These are phyloP conservation scores for Hypena proboscidalis DNA, from an alignment of 2,888 invertebrate genomes.

Conservation along the genomic window DNA sequence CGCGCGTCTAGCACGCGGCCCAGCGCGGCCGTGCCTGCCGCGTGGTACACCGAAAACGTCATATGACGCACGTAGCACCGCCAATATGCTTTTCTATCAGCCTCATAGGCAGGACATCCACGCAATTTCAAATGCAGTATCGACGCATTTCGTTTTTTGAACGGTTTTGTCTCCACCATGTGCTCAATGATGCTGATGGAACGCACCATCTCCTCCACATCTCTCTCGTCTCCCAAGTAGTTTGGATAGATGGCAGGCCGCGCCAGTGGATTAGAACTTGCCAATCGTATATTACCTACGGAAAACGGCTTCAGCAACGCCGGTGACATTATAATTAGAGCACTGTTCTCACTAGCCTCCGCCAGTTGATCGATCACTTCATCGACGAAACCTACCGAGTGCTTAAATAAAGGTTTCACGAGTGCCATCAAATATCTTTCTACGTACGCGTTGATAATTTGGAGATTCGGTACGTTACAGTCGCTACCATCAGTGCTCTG, in stretches of 20 bases:
- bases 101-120: conserved; percentile 45
- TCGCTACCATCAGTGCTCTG: conserved; percentile 35
- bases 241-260: conserved; percentile 57
- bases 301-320: conserved; percentile 55
- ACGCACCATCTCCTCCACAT: conserved; percentile 51
- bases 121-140: conserved; percentile 45
- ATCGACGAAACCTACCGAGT: conserved; percentile 32
- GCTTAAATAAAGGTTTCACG: conserved; percentile 29
- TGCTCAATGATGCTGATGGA: conserved; percentile 52
- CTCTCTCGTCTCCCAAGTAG: conserved; percentile 53
- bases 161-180: conserved; percentile 45
- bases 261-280: conserved; percentile 46
- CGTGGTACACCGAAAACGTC: conserved; percentile 59
- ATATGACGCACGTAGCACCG: conserved; percentile 60
- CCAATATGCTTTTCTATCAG: conserved; percentile 47
- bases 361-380: conserved; percentile 46
- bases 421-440: conserved; percentile 40
- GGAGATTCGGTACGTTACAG: conserved; percentile 58
- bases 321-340: conserved; percentile 49
- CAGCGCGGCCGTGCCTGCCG: conserved; percentile 58
- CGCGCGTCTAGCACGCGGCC: conserved; percentile 56
- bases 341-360: conserved; percentile 44
- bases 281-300: conserved; percentile 53
- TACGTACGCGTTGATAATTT: conserved; percentile 54
- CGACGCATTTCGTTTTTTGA: conserved; percentile 42